Evolutionary conservation across 2,797 vertebrate genomes (phyloP), one percentile per base, ranked within the genome.

Genomic region (Typhlichthys eigenmanni): DNA sequence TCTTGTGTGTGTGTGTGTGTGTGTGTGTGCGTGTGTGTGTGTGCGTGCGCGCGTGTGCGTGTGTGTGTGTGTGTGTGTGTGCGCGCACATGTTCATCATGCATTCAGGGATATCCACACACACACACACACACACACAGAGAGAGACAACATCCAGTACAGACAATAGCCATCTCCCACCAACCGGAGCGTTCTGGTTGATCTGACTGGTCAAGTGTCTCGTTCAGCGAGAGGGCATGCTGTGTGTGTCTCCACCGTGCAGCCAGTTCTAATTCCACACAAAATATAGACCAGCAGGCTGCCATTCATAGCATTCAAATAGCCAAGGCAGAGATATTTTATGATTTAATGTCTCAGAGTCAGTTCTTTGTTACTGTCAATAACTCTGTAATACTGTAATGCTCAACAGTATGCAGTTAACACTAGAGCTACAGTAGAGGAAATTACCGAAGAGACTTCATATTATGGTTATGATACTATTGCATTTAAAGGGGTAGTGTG

Each of bases 161-260:
- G 51, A 71, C 62, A 75, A 69, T 68, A 59, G 34, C 38, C 60
- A 60, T 72, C 55, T 66, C 48, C 64, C 58, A 61, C 75, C 76
- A 67, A 60, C 43, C 38, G 51, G 63, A 75, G 71, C 71, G 48
- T 50, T 60, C 47, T 47, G 64, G 24, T 60, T 45, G 32, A 52
- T 66, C 56, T 54, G 60, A 68, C 38, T 66, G 17, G 54, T 74
- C 62, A 64, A 64, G 43, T 13, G 48, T 61, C 46, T 51, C 10
- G 4, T 17, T 51, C n/a, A 45, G 51, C 47, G 47, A 69, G 50
- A 60, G 43, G 19, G 2, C 43, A 32, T 56, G 19, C n/a, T 63
- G 2, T 11, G 17, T 11, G 7, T 34, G 43, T 64, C 64, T 55
- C 19, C 54, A 13, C 47, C 48, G 47, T 75, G 59, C 57, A 67